Base-by-base conservation (phyloP, 1,140 invertebrate species). In the Apis dorsata region DNA sequence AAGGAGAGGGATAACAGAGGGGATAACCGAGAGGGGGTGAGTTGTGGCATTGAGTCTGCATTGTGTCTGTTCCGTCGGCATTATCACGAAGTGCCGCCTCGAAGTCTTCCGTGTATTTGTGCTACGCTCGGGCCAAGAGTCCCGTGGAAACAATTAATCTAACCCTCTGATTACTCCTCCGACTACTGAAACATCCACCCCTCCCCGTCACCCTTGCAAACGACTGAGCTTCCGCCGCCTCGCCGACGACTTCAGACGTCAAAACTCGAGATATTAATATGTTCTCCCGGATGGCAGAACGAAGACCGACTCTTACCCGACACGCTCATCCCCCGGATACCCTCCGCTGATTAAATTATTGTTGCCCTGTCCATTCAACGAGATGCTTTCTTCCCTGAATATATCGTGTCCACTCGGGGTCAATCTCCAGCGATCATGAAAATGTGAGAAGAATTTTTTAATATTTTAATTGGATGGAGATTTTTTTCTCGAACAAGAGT, bases 221-320 rank as follows among this genome's bases (percentile, higher is more conserved):
- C 77, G 63, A 51, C 81, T 81, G 74, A 65, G 83, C 55, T 77
- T 79, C 66, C 73, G 79, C 66, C 73, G 79, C 82, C 80, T 82
- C 79, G 85, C 83, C 83, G 73, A 60, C 68, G 69, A 53, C 70
- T 84, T 83, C 82, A 83, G 90, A 93, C 85, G 93, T 93, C 93
- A 93, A 93, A 94, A 94, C 93, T 94, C 91, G 76, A 92, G 93
- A 92, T 94, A 94, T 93, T 93, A 94, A 94, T 94, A 93, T 94
- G 91, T 93, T 93, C 91, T 90, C 65, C 79, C 78, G 83, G 86
- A 90, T 91, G 90, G 87, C 89, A 89, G 88, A 81, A 82, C 73
- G 83, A 71, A 79, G 72, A 71, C 73, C 71, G 66, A 62, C 73
- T 63, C 51, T 65, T 4, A 24, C 13, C 55, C 55, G 68, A 70